Base-by-base conservation (phyloP, 2,797 vertebrate species). In the Muraenolepis orangiensis region DNA sequence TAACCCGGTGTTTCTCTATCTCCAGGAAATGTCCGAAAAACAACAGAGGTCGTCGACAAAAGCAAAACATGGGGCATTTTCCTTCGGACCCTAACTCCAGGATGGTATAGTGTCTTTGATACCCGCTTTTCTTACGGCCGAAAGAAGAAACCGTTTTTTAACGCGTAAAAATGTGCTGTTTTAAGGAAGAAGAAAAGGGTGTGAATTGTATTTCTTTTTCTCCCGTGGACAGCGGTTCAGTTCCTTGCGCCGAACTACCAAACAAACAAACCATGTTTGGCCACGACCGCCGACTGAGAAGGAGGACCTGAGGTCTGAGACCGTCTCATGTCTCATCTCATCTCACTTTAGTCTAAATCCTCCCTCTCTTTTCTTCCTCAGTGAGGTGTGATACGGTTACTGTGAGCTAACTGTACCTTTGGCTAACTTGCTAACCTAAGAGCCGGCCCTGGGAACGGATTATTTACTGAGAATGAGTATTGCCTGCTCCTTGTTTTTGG, bases 51-150 rank as follows among this genome's bases (percentile, higher is more conserved):
- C 96, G 96, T 64, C 93, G 96, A 76, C 97, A 98, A 91, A 98
- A 98, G 93, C 97, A 98, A 83, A 98, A 96, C 87, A 90, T 97
- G 71, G 96, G 97, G 89, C 96, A 98, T 92, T 98, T 98, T 93
- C 94, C 96, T 85, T 95, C 96, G 90, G 97, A 98, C 87, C 94
- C 95, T 13, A 96, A 96, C 88, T 96, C 96, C 91, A 92, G 96
- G 90, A 98, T 96, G 96, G 96, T 96, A 94, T 97, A 96, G 94
- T 0, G 84, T 90, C 93, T 96, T 95, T 94, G 51, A 57, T 57
- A 57, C 51, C 51, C 6, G 2, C 83, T 93, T 92, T 94, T 94
- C 93, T 94, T 93, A 93, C 93, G 89, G 91, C 92, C 93, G 92
- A n/a, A n/a, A n/a, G 93, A 80, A 93, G 93, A 92, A 89, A 93